A percentile compares a stretch with the other conserved stretches of the same genome.
These are phyloP conservation scores for Hyposoter dolosus DNA, from an alignment of 2,888 invertebrate species.

Conservation along the genomic window DNA sequence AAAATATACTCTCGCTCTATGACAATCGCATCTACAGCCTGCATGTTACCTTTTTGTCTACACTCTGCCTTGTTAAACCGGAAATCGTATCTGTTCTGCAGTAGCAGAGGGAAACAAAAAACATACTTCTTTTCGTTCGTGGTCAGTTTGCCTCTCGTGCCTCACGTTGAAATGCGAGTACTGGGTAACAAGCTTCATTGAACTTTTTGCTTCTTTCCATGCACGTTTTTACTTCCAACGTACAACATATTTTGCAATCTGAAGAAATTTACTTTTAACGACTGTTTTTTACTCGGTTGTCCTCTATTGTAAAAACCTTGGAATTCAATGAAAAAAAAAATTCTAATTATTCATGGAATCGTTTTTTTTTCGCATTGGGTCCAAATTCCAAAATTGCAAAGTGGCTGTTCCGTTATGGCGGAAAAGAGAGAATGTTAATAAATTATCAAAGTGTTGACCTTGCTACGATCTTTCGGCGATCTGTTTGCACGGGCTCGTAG, in stretches of 20 bases:
- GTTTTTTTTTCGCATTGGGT: background rate
- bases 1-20: background rate
- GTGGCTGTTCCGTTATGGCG: background rate
- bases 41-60: background rate
- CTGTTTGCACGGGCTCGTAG: constrained; percentile 50
- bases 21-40: constrained; percentile 45
- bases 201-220: background rate
- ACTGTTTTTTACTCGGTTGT: background rate
- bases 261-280: background rate
- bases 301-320: background rate
- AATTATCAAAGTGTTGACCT: background rate
- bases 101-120: background rate
- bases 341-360: background rate
- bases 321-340: background rate
- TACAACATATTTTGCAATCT: background rate
- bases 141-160: background rate
- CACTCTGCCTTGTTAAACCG: background rate
- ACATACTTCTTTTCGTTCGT: background rate
- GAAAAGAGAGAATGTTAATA: background rate
- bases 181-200: background rate
- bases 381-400: background rate
- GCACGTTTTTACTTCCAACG: background rate
- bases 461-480: background rate
- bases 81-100: constrained; percentile 17
- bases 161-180: background rate